Evolutionary conservation across 2,113 vertebrate species (phyloP).

Genomic region (Drymodes brunneopygia): DNA sequence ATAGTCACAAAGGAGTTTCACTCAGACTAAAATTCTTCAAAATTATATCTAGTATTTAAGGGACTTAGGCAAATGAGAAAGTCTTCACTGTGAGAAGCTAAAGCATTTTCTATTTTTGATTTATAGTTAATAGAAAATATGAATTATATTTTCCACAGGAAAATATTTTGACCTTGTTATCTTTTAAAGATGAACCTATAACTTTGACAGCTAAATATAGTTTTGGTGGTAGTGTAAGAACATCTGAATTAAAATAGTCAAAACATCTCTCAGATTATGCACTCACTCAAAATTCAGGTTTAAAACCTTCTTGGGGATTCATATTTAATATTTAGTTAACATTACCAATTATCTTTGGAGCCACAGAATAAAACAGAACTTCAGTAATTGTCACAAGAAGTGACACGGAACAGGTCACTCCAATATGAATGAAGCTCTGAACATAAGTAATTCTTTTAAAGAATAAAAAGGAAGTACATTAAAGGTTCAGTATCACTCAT

Average conservation of each 20-base stretch:
- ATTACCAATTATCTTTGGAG: not conserved
- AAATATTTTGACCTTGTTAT: not conserved
- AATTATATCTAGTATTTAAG: not conserved
- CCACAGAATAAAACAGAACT: not conserved
- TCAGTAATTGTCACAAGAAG: not conserved
- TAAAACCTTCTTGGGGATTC: not conserved
- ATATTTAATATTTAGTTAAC: conserved; percentile 21
- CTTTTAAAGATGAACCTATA: not conserved
- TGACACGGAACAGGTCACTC: not conserved
- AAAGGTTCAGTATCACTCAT: not conserved
- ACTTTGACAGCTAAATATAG: not conserved
- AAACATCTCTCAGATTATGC: not conserved
- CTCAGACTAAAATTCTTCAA: not conserved
- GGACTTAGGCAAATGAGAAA: not conserved
- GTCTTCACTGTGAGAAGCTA: not conserved
- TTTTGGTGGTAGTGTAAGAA: not conserved
- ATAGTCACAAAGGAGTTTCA: not conserved
- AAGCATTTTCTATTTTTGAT: not conserved
- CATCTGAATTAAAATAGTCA: not conserved
- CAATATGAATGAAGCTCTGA: not conserved
- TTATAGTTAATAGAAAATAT: too few species aligned
- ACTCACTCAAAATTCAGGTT: not conserved
- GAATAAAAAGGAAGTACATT: not conserved
- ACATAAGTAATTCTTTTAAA: not conserved
- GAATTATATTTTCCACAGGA: not conserved